These are phyloP conservation scores for Calameuta filiformis DNA, from an alignment of 2,888 invertebrate genomes.

Conservation along the genomic window DNA sequence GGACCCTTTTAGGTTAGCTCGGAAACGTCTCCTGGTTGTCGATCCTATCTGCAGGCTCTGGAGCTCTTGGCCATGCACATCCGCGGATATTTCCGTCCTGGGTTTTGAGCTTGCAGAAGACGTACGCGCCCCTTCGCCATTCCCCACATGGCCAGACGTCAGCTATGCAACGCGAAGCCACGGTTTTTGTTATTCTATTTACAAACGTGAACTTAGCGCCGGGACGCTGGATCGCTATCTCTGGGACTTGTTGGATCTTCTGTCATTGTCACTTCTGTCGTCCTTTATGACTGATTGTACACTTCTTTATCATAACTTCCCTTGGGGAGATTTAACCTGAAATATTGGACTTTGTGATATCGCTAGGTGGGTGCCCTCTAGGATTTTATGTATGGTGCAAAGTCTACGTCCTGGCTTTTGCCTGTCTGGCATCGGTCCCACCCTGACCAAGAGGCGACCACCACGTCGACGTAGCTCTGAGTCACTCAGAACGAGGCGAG, in stretches of 20 bases:
- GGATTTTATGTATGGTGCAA: neutral
- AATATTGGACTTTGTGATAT: neutral
- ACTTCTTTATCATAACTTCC: neutral
- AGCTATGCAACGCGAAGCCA: constrained; percentile 54
- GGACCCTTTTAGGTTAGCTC: neutral
- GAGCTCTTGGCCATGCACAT: constrained; percentile 49
- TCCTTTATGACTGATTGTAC: neutral
- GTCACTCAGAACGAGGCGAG: neutral
- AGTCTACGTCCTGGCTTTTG: neutral
- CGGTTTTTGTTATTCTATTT: constrained; percentile 17
- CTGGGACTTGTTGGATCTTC: neutral
- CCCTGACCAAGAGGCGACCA: neutral
- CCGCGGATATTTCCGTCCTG: constrained; percentile 61
- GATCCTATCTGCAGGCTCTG: neutral
- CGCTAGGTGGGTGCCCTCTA: neutral
- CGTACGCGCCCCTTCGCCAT: constrained; percentile 40
- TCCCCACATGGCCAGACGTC: constrained; percentile 61
- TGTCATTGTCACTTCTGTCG: neutral
- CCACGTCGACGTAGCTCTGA: neutral
- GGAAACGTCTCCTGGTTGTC: neutral
- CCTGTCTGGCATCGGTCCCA: neutral
- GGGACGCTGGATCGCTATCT: neutral
- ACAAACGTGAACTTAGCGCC: neutral
- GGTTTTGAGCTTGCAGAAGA: constrained; percentile 52
- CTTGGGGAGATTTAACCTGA: neutral